phyloP scores from a whole-genome alignment of 2,113 vertebrate genomes.

The Columba janthina region DNA sequence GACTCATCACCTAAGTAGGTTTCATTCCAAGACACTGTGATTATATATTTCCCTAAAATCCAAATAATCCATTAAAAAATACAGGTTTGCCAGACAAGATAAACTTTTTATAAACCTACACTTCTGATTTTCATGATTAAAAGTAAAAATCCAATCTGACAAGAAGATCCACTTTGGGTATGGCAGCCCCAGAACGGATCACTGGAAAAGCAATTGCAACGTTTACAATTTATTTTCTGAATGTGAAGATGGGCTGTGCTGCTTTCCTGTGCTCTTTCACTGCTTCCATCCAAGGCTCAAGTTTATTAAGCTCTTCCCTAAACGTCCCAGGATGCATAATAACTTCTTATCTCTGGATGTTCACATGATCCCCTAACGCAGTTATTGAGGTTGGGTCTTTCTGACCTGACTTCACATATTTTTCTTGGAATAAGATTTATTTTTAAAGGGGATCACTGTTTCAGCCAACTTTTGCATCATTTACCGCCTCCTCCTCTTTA shows the following conservation, averaged over 20 bases:
- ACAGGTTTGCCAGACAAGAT: neutral
- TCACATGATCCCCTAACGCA: neutral
- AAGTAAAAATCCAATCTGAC: neutral
- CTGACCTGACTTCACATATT: conserved; percentile 32
- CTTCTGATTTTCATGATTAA: neutral
- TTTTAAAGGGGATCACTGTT: conserved; percentile 38
- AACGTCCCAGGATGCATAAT: neutral
- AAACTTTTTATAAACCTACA: neutral
- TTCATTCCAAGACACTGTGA: neutral
- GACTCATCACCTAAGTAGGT: neutral
- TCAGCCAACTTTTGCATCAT: conserved; percentile 62
- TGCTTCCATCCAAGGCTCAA: neutral
- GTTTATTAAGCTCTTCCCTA: neutral
- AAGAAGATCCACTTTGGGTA: neutral
- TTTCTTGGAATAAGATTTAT: conserved; percentile 45
- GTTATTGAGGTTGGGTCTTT: conserved; percentile 25
- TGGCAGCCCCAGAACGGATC: neutral
- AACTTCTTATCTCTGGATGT: conserved; percentile 17
- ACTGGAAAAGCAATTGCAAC: neutral
- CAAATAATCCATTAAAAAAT: neutral
- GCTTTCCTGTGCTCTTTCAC: neutral
- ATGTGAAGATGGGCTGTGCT: neutral
- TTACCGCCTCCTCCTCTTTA: conserved; percentile 34
- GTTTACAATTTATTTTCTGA: neutral
- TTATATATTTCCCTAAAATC: neutral